phyloP scores from a whole-genome alignment of 2,113 vertebrate species.

The Hoplias malabaricus region DNA sequence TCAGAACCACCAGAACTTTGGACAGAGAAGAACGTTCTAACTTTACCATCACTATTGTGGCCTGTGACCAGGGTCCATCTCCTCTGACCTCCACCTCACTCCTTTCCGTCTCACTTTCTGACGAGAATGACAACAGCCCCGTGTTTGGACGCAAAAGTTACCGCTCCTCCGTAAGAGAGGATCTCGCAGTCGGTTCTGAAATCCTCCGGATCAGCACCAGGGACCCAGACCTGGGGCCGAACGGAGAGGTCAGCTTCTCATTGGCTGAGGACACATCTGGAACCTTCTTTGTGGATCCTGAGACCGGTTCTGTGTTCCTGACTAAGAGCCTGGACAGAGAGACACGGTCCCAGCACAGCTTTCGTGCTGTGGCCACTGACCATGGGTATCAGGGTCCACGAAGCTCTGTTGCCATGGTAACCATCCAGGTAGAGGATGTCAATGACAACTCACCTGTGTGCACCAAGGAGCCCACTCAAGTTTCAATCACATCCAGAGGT shows the following conservation, averaged over 20 bases:
- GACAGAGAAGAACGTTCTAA: constrained; percentile 82
- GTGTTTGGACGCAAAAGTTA: constrained; percentile 76
- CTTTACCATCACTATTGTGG: constrained; percentile 81
- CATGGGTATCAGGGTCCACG: constrained; percentile 69
- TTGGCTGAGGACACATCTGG: constrained; percentile 76
- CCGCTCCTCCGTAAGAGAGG: constrained; percentile 79
- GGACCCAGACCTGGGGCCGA: constrained; percentile 82
- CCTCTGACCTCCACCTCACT: constrained; percentile 70
- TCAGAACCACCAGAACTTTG: constrained; percentile 76
- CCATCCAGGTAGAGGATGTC: constrained; percentile 79
- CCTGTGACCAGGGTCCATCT: constrained; percentile 76
- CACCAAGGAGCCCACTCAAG: constrained; percentile 73
- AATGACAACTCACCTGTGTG: constrained; percentile 88
- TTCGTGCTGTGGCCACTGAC: constrained; percentile 81
- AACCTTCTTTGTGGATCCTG: constrained; percentile 74
- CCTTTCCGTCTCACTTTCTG: constrained; percentile 79
- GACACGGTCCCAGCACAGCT: constrained; percentile 70
- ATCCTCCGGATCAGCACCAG: constrained; percentile 76
- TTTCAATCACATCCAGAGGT: constrained; percentile 66
- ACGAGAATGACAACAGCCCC: constrained; percentile 88
- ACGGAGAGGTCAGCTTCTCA: constrained; percentile 79
- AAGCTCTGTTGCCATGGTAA: constrained; percentile 73
- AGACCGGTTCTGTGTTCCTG: constrained; percentile 72
- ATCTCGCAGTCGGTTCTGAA: constrained; percentile 69
- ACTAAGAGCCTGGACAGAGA: constrained; percentile 79